Percentiles rank a stretch among this genome's conserved stretches.
Conservation (phyloP, 1,140 invertebrate genomes). For the Micrasema minimum region DNA sequence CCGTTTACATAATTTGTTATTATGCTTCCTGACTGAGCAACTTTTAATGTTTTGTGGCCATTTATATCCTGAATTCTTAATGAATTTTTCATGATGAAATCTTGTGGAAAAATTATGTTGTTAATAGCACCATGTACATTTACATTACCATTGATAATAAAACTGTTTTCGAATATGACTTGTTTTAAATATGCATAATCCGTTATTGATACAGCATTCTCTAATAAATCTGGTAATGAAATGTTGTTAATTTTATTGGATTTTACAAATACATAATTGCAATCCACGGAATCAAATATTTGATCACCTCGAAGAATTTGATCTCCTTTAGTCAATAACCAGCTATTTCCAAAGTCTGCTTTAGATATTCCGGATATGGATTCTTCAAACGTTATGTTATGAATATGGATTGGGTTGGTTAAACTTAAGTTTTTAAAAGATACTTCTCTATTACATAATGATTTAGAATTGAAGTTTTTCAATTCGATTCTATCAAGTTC, state of each 20-base stretch:
- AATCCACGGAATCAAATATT: constrained; percentile 46
- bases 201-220: constrained; percentile 38
- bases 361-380: constrained; percentile 48
- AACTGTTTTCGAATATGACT: constrained; percentile 22
- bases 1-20: constrained; percentile 44
- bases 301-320: constrained; percentile 49
- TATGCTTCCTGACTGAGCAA: constrained; percentile 52
- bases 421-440: constrained; percentile 43
- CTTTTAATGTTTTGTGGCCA: constrained; percentile 43
- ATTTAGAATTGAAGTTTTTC: constrained; percentile 37
- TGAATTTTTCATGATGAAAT: constrained; percentile 37
- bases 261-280: constrained; percentile 33
- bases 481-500: constrained; percentile 23
- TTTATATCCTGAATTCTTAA: not conserved
- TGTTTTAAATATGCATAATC: constrained; percentile 31
- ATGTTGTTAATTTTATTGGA: constrained; percentile 39
- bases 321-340: constrained; percentile 44
- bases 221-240: constrained; percentile 15
- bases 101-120: constrained; percentile 16
- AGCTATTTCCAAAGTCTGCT: constrained; percentile 50
- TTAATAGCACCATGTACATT: constrained; percentile 32
- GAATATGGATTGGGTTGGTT: constrained; percentile 43
- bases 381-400: constrained; percentile 41
- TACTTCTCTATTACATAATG: constrained; percentile 41
- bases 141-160: constrained; percentile 16